Evolutionary conservation across 2,888 invertebrate species (phyloP).

Genomic region (Leptopilina syphax): DNA sequence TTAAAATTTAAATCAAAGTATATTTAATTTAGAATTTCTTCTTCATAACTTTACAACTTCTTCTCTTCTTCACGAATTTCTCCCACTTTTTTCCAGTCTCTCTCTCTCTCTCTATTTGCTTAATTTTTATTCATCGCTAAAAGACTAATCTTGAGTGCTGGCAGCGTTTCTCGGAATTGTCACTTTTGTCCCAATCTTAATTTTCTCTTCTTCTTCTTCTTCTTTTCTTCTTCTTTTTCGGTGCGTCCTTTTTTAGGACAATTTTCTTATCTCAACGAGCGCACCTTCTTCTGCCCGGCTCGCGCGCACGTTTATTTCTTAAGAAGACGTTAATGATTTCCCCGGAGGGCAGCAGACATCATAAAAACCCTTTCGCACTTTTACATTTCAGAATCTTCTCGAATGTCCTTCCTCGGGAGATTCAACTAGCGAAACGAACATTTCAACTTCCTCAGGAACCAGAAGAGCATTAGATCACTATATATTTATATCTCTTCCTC

Average conservation of each 20-base stretch:
- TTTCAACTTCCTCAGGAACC: neutral
- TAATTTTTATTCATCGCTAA: neutral
- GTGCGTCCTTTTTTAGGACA: neutral
- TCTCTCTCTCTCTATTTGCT: neutral
- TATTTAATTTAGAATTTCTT: too few relatives aligned
- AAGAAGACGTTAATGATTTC: slow-evolving; percentile 22
- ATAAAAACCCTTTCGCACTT: slow-evolving; percentile 21
- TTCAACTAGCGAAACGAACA: slow-evolving; percentile 6
- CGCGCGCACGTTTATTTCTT: neutral
- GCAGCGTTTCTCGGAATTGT: too few relatives aligned
- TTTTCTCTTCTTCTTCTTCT: neutral
- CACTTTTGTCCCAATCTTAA: too few relatives aligned
- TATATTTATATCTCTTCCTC: neutral
- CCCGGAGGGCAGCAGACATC: slow-evolving; percentile 27
- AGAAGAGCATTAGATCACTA: slow-evolving; percentile 24
- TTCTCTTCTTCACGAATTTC: too few relatives aligned
- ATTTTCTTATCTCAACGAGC: neutral
- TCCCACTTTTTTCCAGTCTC: too few relatives aligned
- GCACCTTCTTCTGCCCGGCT: neutral
- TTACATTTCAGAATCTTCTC: slow-evolving; percentile 8
- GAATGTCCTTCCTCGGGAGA: slow-evolving; percentile 11
- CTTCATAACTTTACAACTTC: too few relatives aligned
- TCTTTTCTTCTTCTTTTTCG: too few relatives aligned
- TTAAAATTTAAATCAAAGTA: too few relatives aligned
- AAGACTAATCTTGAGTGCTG: neutral